A percentile compares a stretch with the other conserved stretches of the same genome.
Evolutionary conservation across 1,140 invertebrate genomes (phyloP).

Genomic region (Drosophila jambulina): DNA sequence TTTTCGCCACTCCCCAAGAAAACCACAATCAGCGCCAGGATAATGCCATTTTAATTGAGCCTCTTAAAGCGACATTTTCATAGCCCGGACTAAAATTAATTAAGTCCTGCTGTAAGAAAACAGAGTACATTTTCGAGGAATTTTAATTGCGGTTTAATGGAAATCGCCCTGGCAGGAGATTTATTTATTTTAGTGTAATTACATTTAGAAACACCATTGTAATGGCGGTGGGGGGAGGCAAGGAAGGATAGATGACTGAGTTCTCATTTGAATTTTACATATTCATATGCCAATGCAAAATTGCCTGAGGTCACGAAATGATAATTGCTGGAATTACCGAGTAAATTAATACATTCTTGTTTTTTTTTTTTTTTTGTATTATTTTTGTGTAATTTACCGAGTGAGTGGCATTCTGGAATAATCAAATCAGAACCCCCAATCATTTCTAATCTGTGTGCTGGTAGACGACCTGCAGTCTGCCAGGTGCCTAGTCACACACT

Average conservation of each 20-base stretch:
- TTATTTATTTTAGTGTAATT: conserved; percentile 44
- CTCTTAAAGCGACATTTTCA: conserved; percentile 49
- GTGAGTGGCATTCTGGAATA: conserved; percentile 15
- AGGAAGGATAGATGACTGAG: neutral
- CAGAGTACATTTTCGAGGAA: neutral
- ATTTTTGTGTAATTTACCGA: conserved; percentile 23
- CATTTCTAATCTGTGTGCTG: conserved; percentile 24
- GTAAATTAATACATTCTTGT: conserved; percentile 21
- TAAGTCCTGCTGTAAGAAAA: conserved; percentile 59
- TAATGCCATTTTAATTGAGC: conserved; percentile 70
- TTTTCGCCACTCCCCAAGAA: neutral
- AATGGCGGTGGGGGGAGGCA: too few relatives aligned
- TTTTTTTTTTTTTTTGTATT: neutral
- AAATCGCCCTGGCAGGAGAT: conserved; percentile 6
- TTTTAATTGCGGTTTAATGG: conserved; percentile 39
- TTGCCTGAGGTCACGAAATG: conserved; percentile 36
- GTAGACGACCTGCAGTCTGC: conserved; percentile 21
- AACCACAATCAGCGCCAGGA: conserved; percentile 45
- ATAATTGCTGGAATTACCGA: conserved; percentile 30
- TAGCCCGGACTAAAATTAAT: conserved; percentile 56
- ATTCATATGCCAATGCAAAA: conserved; percentile 23
- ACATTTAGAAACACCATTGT: conserved; percentile 1
- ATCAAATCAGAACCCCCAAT: conserved; percentile 33
- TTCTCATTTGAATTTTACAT: conserved; percentile 25
- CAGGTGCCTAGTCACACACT: conserved; percentile 22